phyloP scores from a whole-genome alignment of 2,113 vertebrate species.

The Takifugu bimaculatus region DNA sequence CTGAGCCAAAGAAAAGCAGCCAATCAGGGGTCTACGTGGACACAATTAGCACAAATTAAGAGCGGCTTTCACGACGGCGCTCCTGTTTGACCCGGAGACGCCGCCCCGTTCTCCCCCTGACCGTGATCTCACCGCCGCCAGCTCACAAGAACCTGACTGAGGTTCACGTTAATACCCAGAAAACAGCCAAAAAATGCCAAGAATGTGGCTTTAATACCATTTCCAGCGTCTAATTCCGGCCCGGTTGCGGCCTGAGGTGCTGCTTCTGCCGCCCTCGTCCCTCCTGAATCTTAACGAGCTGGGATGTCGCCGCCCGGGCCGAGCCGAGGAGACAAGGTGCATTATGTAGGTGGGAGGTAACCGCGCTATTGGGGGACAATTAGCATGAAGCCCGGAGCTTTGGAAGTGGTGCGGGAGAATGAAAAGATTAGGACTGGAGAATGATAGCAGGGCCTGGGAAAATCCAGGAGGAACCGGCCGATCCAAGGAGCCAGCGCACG shows the following conservation, averaged over 20 bases:
- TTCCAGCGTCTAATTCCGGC: not conserved
- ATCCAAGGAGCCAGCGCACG: slow-evolving; percentile 63
- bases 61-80: slow-evolving; percentile 40
- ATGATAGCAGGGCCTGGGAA: slow-evolving; percentile 82
- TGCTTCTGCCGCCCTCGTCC: slow-evolving; percentile 39
- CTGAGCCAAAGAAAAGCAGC: slow-evolving; percentile 45
- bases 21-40: slow-evolving; percentile 59
- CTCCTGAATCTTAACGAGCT: slow-evolving; percentile 57
- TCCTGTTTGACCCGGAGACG: slow-evolving; percentile 49
- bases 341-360: slow-evolving; percentile 79
- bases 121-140: not conserved
- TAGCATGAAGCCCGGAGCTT: slow-evolving; percentile 79
- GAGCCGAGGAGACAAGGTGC: slow-evolving; percentile 70
- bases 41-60: slow-evolving; percentile 64
- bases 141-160: too few relatives aligned
- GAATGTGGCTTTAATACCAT: too few relatives aligned
- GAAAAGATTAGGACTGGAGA: slow-evolving; percentile 76
- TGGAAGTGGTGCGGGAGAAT: slow-evolving; percentile 67
- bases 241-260: slow-evolving; percentile 37
- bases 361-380: slow-evolving; percentile 75
- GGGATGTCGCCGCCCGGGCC: slow-evolving; percentile 40
- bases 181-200: too few relatives aligned
- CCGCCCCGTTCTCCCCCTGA: not conserved
- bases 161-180: too few relatives aligned
- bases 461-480: slow-evolving; percentile 56